Base-by-base conservation (phyloP, 1,140 invertebrate genomes). In the Pectinophora gossypiella region DNA sequence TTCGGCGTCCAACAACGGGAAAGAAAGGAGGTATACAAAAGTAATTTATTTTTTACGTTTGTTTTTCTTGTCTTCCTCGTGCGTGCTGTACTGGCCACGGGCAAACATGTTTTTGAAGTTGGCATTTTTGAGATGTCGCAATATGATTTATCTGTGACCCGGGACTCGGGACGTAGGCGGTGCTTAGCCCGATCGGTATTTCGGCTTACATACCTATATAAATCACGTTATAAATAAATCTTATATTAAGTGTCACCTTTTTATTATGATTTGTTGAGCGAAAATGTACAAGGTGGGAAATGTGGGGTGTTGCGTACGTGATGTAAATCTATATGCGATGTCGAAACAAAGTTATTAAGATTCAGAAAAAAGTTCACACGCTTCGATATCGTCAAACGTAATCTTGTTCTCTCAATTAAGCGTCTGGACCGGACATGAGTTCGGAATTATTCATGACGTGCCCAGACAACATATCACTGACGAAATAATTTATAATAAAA, bases 1-100 rank as follows among this genome's bases (percentile, higher is more conserved):
- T 83, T 83, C 82, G 77, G 77, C 75, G 75, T 78, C 76, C 81
- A 81, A 70, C 77, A 80, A 85, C 80, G 82, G 78, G 75, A 83
- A 87, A 85, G 82, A 85, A 87, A 84, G 80, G 72, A 87, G 78
- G 78, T 83, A 84, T 84, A 85, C 84, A 85, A 87, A 83, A 81
- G 84, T 87, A 84, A 87, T 87, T 84, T 84, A 82, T 87, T 85
- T 83, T 85, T 85, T 85, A 69, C 68, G 72, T 83, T 85, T 85
- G 74, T 84, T 85, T 82, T 81, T 82, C 80, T 85, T 76, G 76
- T 82, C 78, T 80, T 80, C 72, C 60, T 73, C 75, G 78, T 80
- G 76, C 80, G 77, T 84, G 67, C 64, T 61, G 81, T 80, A 82
- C 77, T 78, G 77, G 76, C 66, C 75, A 61, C 59, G 65, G 72